A percentile compares a stretch with the other conserved stretches of the same genome.
Conservation (phyloP, 2,113 vertebrate genomes). For the Spheniscus mendiculus region DNA sequence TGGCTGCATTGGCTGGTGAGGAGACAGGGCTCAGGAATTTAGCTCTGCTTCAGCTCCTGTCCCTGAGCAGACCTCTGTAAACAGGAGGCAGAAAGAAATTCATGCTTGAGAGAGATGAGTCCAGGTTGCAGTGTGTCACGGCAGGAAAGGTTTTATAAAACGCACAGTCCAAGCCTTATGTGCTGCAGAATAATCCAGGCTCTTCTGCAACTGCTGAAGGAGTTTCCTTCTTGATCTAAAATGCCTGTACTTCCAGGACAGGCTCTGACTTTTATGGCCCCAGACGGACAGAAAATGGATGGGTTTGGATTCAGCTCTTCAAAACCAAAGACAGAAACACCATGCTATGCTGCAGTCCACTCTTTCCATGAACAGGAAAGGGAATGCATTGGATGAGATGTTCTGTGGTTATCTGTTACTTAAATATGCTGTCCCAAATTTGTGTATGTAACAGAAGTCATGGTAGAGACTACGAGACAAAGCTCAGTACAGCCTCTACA, state of each 20-base stretch:
- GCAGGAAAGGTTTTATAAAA: background rate
- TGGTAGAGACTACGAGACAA: background rate
- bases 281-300: background rate
- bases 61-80: background rate
- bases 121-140: rapidly evolving
- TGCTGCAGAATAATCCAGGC: background rate
- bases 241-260: background rate
- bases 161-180: background rate
- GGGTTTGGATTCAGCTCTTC: background rate
- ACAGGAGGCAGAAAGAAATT: background rate
- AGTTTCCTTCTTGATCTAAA: background rate
- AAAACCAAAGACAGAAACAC: slow-evolving; percentile 27
- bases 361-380: background rate
- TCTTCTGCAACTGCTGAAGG: background rate
- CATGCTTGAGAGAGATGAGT: background rate
- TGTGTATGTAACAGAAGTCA: background rate
- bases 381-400: background rate
- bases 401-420: background rate
- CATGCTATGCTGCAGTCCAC: background rate
- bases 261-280: background rate
- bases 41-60: background rate
- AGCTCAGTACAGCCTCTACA: background rate
- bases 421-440: background rate
- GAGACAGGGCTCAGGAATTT: background rate
- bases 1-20: background rate